Base-by-base conservation (phyloP, 2,888 invertebrate species). In the Platypus cylindrus region DNA sequence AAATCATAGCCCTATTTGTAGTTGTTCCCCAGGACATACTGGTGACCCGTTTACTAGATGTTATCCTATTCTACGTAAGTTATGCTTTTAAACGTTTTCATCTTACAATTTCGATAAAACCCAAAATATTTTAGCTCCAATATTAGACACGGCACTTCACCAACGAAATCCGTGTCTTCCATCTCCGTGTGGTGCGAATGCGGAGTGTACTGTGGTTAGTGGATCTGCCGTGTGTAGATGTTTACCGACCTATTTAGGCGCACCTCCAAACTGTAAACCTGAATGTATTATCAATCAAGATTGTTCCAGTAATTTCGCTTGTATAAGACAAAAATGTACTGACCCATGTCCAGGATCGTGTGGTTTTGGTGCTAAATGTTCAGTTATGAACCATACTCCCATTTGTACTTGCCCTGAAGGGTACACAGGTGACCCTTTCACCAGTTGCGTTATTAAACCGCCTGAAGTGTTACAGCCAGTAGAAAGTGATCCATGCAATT, bases 11-110 rank as follows among this genome's bases (percentile, higher is more conserved):
- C 81, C 84, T 5, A 79, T 82, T 49, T 85, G 85, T 59, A 66
- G 63, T 54, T 69, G 69, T 46, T 47, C 54, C 15, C 36, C 52
- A 22, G 62, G 62, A 17, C 59, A 58, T 50, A 71, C 73, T 37
- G 87, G 86, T 22, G 78, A 85, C 69, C 78, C 85, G 17, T 84
- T 84, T 52, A 68, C 72, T 24, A 66, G 71, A 45, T 85, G 84
- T 53, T 66, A 63, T 45, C 65, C 67, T 27, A 70, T 71, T 60
- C 66, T 66, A 48, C 58, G 61, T 62, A 56, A 59, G 59, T 39
- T 29, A 22, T 5, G 24, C 4, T 20, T 23, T n/a, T n/a, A n/a
- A n/a, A n/a, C n/a, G n/a, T n/a, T n/a, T n/a, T n/a, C n/a, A n/a
- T n/a, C n/a, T n/a, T n/a, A n/a, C n/a, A n/a, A n/a, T n/a, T n/a